phyloP scores from a whole-genome alignment of 2,888 invertebrate genomes.

The Drosophila atripex region DNA sequence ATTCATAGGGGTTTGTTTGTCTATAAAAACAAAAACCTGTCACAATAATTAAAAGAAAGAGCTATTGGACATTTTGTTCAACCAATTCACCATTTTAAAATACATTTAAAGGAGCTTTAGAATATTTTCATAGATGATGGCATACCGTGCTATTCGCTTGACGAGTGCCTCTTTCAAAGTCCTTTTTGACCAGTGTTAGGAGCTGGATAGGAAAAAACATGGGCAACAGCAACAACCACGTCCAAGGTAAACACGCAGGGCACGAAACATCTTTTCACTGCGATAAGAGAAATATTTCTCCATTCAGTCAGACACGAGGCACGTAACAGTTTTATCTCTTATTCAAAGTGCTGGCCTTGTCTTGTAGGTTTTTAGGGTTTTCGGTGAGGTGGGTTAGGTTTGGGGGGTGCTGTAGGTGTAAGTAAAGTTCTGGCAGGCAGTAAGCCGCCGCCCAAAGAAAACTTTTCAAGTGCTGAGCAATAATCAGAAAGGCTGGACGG shows the following conservation, averaged over 20 bases:
- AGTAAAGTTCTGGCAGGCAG: slow-evolving; percentile 33
- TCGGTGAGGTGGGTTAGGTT: not conserved
- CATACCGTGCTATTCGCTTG: no score
- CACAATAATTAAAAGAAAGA: no score
- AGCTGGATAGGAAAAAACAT: slow-evolving; percentile 1
- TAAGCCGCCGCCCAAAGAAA: slow-evolving; percentile 55
- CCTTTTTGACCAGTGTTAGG: slow-evolving; percentile 3
- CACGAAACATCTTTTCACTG: slow-evolving; percentile 74
- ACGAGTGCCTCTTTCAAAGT: no score
- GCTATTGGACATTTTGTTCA: no score
- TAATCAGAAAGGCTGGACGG: slow-evolving; percentile 74
- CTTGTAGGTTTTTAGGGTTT: slow-evolving; percentile 1
- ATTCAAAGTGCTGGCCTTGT: slow-evolving; percentile 70
- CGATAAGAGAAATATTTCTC: slow-evolving; percentile 73
- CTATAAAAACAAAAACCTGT: no score
- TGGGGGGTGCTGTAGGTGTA: slow-evolving; percentile 17
- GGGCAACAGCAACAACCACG: slow-evolving; percentile 16
- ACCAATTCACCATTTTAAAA: no score
- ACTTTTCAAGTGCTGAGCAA: slow-evolving; percentile 77
- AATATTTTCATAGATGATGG: no score
- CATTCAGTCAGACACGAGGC: slow-evolving; percentile 68
- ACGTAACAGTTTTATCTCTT: slow-evolving; percentile 77
- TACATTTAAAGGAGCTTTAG: no score
- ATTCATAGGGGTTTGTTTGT: no score
- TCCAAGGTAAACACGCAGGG: slow-evolving; percentile 68